Evolutionary conservation across 2,888 invertebrate genomes (phyloP).

Genomic region (Psylliodes chrysocephalus): DNA sequence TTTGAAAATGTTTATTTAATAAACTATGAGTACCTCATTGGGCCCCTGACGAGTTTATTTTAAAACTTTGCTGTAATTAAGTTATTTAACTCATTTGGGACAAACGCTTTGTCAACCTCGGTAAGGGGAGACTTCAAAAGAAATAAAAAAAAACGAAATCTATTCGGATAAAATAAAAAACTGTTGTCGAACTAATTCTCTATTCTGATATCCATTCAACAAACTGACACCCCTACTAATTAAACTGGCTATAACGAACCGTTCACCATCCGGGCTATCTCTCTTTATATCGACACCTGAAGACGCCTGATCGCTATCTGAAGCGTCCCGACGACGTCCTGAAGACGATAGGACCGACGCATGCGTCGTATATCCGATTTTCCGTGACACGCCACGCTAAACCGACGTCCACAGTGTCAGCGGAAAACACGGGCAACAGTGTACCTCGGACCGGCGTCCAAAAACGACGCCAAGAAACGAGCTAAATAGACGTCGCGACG

Average conservation of each 20-base stretch:
- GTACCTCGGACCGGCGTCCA: slow-evolving; percentile 15
- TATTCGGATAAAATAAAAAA: too few species aligned
- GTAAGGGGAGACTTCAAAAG: too few species aligned
- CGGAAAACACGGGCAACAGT: slow-evolving; percentile 28
- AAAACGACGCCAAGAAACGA: slow-evolving; percentile 15
- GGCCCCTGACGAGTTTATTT: too few species aligned
- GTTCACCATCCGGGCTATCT: neutral
- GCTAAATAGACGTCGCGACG: slow-evolving; percentile 14
- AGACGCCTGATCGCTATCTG: slow-evolving; percentile 19
- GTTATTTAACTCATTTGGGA: too few species aligned
- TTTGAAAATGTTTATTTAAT: too few species aligned
- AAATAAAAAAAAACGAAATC: neutral
- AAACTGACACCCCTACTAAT: neutral
- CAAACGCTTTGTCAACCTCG: too few species aligned
- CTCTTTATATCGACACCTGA: slow-evolving; percentile 23
- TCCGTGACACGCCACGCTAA: slow-evolving; percentile 21
- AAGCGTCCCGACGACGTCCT: slow-evolving; percentile 13
- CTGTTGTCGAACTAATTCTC: too few species aligned
- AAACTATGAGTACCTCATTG: too few species aligned
- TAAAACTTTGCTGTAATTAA: too few species aligned
- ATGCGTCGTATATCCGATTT: slow-evolving; percentile 29
- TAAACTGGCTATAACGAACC: neutral
- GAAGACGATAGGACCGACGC: slow-evolving; percentile 32
- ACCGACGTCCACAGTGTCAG: slow-evolving; percentile 7
- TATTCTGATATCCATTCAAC: neutral